phyloP scores from a whole-genome alignment of 2,113 vertebrate genomes.

The Rhinoderma darwinii region DNA sequence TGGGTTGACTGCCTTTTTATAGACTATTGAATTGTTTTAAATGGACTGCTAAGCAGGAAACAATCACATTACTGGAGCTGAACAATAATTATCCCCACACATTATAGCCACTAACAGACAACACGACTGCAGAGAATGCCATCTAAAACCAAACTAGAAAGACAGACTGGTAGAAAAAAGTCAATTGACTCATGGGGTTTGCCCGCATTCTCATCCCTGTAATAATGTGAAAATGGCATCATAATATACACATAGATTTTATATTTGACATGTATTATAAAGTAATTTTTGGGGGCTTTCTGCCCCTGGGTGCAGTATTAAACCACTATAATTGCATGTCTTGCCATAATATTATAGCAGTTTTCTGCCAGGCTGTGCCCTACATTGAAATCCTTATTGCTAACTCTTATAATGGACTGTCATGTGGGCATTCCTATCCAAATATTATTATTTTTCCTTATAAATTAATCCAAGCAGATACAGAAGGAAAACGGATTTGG shows the following conservation, averaged over 20 bases:
- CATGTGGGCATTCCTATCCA: too few species aligned
- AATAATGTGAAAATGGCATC: not conserved
- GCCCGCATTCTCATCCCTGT: not conserved
- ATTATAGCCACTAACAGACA: conserved; percentile 25
- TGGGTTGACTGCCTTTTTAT: conserved; percentile 30
- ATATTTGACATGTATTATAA: not conserved
- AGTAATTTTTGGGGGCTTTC: too few species aligned
- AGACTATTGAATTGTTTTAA: conserved; percentile 45
- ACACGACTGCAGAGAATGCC: not conserved
- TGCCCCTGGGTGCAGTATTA: too few species aligned
- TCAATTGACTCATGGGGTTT: not conserved
- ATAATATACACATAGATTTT: not conserved
- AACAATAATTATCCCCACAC: conserved; percentile 47
- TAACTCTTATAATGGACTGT: not conserved
- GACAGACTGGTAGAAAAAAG: not conserved
- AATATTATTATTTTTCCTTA: too few species aligned
- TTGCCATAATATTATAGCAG: not conserved
- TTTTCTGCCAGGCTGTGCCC: not conserved
- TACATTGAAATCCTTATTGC: too few species aligned
- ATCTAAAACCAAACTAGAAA: conserved; percentile 4
- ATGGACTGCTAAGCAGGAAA: conserved; percentile 31
- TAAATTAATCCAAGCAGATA: too few species aligned
- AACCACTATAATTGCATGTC: not conserved
- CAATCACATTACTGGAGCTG: conserved; percentile 29
- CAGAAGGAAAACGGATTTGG: not conserved